Evolutionary conservation across 2,113 vertebrate genomes (phyloP).

Genomic region (Mugil cephalus): DNA sequence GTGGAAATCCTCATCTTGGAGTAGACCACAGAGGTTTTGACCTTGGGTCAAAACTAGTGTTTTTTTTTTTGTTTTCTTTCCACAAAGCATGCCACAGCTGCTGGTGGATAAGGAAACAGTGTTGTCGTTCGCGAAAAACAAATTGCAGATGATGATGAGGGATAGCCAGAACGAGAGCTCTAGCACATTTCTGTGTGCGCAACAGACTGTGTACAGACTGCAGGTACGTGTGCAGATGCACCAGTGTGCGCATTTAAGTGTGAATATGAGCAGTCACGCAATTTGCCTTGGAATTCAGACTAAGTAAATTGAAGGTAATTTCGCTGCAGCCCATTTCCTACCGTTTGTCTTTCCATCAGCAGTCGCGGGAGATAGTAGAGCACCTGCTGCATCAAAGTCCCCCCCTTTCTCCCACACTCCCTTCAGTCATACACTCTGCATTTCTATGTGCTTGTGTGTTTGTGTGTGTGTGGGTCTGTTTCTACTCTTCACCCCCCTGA

Average conservation of each 20-base stretch:
- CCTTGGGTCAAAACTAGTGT: too few species aligned
- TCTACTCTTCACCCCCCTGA: slow-evolving; percentile 50
- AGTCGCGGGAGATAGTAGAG: slow-evolving; percentile 25
- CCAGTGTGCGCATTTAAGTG: slow-evolving; percentile 18
- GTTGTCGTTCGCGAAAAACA: slow-evolving; percentile 42
- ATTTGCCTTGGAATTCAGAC: slow-evolving; percentile 47
- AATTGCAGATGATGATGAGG: slow-evolving; percentile 45
- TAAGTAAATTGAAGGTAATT: slow-evolving; percentile 62
- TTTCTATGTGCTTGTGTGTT: not conserved
- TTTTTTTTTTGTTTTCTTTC: slow-evolving; percentile 14
- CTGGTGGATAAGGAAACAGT: slow-evolving; percentile 17
- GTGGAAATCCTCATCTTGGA: not conserved
- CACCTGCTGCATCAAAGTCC: slow-evolving; percentile 39
- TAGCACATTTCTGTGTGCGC: slow-evolving; percentile 16
- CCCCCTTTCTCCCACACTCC: not conserved
- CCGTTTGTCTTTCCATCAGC: slow-evolving; percentile 39
- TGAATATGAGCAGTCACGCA: slow-evolving; percentile 13
- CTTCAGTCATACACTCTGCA: slow-evolving; percentile 1
- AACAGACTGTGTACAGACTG: not conserved
- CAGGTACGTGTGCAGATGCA: slow-evolving; percentile 41
- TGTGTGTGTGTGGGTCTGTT: slow-evolving; percentile 1
- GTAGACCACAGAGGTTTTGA: slow-evolving; percentile 13
- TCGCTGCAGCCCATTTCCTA: slow-evolving; percentile 50
- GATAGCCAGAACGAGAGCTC: not conserved
- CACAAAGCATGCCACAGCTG: slow-evolving; percentile 12